Evolutionary conservation across 2,888 invertebrate genomes (phyloP), one percentile per base, ranked within the genome.

Genomic region (Megamerina dolium): DNA sequence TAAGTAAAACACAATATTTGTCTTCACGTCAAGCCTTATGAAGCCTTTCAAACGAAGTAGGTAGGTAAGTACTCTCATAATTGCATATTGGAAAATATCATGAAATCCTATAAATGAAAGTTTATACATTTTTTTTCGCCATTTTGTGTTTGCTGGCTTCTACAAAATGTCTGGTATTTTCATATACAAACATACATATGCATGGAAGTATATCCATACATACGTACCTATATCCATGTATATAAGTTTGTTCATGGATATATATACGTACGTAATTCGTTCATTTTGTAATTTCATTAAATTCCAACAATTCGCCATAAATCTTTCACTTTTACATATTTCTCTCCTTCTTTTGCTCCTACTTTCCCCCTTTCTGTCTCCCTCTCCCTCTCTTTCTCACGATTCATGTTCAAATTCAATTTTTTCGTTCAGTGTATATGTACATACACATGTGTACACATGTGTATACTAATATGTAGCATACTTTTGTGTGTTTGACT

Each of bases 271-370:
- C 50, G 60, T 59, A 63, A 63, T 61, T 61, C 66, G 69, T 66
- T 68, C 68, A 66, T 70, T 68, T 70, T 49, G 50, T 48, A 50
- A 50, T 52, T 50, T 52, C 50, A 52, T 50, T 52, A 69, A 69
- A 69, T 69, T 70, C 69, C 69, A 70, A 64, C 70, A 69, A n/a
- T 68, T 68, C 69, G 66, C 69, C 63, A 69, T 69, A 69, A 69
- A 69, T 69, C 69, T 68, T 61, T 54, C 44, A n/a, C n/a, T n/a
- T n/a, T n/a, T n/a, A n/a, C n/a, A n/a, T n/a, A n/a, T n/a, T n/a
- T n/a, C n/a, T n/a, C n/a, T n/a, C n/a, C n/a, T n/a, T n/a, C n/a
- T n/a, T n/a, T n/a, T n/a, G 61, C 59, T 63, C 61, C 64, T 50
- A 43, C 41, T 48, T 27, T 27, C 10, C 12, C 13, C 27, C 12